These are phyloP conservation scores for Tretioscincus oriximinensis DNA, from an alignment of 2,113 vertebrate genomes.

Conservation along the genomic window DNA sequence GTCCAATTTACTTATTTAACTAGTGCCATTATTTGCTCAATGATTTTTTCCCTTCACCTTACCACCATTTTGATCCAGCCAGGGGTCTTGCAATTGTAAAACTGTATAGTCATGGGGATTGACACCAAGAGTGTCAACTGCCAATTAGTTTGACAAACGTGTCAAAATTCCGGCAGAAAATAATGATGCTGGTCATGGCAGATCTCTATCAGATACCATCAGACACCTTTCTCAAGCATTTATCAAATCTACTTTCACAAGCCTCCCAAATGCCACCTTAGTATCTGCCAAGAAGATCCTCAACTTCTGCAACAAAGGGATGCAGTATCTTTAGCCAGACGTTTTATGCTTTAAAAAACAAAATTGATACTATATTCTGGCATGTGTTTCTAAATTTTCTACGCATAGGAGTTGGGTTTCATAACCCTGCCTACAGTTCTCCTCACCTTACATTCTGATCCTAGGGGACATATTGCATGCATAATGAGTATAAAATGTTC, in stretches of 20 bases:
- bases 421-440: conserved; percentile 2
- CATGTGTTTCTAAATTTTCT: background rate
- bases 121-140: background rate
- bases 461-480: conserved; percentile 68
- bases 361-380: background rate
- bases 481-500: conserved; percentile 76
- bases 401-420: background rate
- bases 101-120: background rate
- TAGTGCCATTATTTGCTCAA: conserved; percentile 27
- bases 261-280: background rate
- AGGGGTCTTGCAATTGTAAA: background rate
- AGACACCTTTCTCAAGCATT: conserved; percentile 46
- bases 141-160: background rate
- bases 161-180: conserved; percentile 5
- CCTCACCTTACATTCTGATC: conserved; percentile 64
- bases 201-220: conserved; percentile 22
- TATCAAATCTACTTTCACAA: background rate
- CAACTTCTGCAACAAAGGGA: background rate
- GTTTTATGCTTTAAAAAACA: background rate
- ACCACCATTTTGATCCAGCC: no score
- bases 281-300: background rate
- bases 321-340: background rate
- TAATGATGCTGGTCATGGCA: background rate
- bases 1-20: conserved; percentile 57
- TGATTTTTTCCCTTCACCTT: background rate